Evolutionary conservation across 1,140 invertebrate species (phyloP).

Genomic region (Lasioglossum baleicum): DNA sequence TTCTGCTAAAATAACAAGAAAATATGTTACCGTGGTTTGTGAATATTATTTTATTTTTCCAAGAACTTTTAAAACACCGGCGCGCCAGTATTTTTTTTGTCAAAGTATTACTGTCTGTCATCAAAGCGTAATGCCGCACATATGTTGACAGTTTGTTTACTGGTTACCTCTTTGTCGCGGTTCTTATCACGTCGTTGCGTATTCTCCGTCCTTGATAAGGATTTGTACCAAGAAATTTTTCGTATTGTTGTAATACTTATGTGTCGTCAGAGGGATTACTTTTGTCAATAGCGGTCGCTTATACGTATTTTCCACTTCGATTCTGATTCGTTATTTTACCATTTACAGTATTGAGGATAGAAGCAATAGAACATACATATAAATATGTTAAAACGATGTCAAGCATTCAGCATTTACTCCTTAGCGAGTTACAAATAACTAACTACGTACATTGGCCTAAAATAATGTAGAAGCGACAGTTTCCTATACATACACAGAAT

Average conservation of each 20-base stretch:
- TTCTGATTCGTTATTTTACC: conserved; percentile 16
- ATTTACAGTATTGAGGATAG: neutral
- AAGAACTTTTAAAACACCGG: conserved; percentile 37
- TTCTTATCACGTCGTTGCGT: conserved; percentile 49
- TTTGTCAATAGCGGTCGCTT: conserved; percentile 36
- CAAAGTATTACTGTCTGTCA: conserved; percentile 57
- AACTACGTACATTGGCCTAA: conserved; percentile 16
- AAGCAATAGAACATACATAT: conserved; percentile 7
- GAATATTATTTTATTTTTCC: conserved; percentile 54
- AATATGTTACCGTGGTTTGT: conserved; percentile 42
- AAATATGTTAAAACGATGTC: conserved; percentile 3
- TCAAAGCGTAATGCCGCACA: conserved; percentile 16
- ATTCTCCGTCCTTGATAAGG: conserved; percentile 57
- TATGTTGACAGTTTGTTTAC: conserved; percentile 23
- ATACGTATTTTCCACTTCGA: conserved; percentile 13
- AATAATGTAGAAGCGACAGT: conserved; percentile 34
- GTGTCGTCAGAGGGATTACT: conserved; percentile 17
- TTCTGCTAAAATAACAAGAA: conserved; percentile 47
- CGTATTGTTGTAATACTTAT: conserved; percentile 19
- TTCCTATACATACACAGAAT: conserved; percentile 22
- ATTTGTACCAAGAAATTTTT: conserved; percentile 40
- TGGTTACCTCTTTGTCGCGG: conserved; percentile 37
- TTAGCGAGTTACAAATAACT: conserved; percentile 9
- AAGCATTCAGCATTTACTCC: conserved; percentile 13
- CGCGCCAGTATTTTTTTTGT: conserved; percentile 47